Evolutionary conservation across 2,888 invertebrate species (phyloP).

Genomic region (Masnerella sp.): DNA sequence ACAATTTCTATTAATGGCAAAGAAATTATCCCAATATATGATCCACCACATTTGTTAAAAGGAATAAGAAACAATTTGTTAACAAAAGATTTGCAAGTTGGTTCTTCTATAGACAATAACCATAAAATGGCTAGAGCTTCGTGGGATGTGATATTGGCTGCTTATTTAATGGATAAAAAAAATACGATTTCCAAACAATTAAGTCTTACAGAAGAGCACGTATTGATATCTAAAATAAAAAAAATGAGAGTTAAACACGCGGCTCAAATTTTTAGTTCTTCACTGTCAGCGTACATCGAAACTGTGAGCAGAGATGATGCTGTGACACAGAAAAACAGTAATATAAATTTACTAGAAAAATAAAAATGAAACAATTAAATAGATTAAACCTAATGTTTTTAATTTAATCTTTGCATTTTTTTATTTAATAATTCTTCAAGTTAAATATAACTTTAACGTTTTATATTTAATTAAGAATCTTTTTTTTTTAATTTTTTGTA

Average conservation of each 20-base stretch:
- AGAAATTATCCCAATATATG: slow-evolving; percentile 4
- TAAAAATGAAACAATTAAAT: not conserved
- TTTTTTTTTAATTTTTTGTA: not conserved
- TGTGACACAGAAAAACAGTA: not conserved
- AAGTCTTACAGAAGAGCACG: slow-evolving; percentile 8
- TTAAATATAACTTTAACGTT: too few relatives aligned
- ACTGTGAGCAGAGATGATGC: not conserved
- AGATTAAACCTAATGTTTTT: not conserved
- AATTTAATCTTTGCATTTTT: not conserved
- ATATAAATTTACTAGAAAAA: not conserved
- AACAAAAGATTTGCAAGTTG: not conserved
- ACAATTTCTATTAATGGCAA: not conserved
- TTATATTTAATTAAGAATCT: too few relatives aligned
- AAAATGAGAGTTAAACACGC: slow-evolving; percentile 26
- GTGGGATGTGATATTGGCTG: slow-evolving; percentile 6
- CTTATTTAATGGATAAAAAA: slow-evolving; percentile 3
- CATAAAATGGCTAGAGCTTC: not conserved
- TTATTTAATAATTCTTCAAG: not conserved
- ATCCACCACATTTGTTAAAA: slow-evolving; percentile 5
- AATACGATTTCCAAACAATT: not conserved
- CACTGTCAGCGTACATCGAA: slow-evolving; percentile 3
- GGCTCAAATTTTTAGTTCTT: slow-evolving; percentile 13
- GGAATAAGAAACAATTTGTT: slow-evolving; percentile 17
- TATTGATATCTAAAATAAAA: slow-evolving; percentile 6
- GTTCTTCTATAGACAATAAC: too few relatives aligned